These are phyloP conservation scores for Hemiprocne comata DNA, from an alignment of 2,113 vertebrate genomes.

Conservation along the genomic window DNA sequence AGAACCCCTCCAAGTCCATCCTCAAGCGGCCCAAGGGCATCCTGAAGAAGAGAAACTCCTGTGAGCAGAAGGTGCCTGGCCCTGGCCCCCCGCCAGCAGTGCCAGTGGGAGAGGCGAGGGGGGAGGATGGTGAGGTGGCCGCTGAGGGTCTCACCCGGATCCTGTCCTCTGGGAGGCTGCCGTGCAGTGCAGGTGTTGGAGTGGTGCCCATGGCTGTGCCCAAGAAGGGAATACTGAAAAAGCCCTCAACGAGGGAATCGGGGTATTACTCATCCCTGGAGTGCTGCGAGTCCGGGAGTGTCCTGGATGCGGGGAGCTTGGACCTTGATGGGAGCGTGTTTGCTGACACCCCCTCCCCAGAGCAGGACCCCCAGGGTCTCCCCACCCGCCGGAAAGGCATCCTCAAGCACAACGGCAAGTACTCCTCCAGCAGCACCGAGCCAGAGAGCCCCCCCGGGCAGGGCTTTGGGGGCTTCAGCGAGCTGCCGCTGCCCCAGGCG, in stretches of 20 bases:
- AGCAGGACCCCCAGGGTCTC: constrained; percentile 41
- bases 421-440: constrained; percentile 74
- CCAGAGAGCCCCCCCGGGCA: background rate
- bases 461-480: constrained; percentile 79
- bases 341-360: background rate
- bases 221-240: constrained; percentile 95
- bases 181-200: fast-evolving
- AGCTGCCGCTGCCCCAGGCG: constrained; percentile 68
- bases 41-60: constrained; percentile 83
- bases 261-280: constrained; percentile 92
- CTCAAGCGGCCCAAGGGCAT: constrained; percentile 89
- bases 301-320: constrained; percentile 22
- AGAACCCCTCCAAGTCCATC: constrained; percentile 63
- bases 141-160: background rate
- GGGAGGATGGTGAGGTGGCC: background rate
- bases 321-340: constrained; percentile 60
- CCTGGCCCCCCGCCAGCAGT: background rate
- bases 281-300: constrained; percentile 77
- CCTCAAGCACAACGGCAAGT: constrained; percentile 89
- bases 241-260: constrained; percentile 83
- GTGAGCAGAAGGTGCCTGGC: constrained; percentile 72
- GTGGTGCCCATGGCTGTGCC: constrained; percentile 40
- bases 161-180: background rate
- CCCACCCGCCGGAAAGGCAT: constrained; percentile 83
- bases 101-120: background rate